phyloP scores from a whole-genome alignment of 1,140 invertebrate genomes.

The Telenomus remus region DNA sequence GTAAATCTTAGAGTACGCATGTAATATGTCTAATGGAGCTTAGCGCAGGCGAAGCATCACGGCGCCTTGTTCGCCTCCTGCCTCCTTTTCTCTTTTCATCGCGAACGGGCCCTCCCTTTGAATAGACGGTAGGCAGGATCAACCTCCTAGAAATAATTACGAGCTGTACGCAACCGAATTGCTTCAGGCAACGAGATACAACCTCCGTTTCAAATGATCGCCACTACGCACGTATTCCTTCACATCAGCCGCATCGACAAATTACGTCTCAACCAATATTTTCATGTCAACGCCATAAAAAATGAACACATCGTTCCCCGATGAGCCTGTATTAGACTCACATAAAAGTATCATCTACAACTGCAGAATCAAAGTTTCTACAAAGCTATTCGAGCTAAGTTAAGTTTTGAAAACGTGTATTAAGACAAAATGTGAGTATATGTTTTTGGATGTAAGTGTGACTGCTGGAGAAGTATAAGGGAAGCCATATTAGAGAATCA shows the following conservation, averaged over 20 bases:
- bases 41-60: slow-evolving; percentile 21
- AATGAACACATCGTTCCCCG: background rate
- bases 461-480: background rate
- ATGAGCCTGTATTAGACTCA: background rate
- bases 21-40: slow-evolving; percentile 41
- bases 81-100: slow-evolving; percentile 46
- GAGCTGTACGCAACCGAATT: slow-evolving; percentile 47
- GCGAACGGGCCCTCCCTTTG: slow-evolving; percentile 37
- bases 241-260: slow-evolving; percentile 40
- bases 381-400: too few relatives aligned
- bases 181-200: slow-evolving; percentile 25
- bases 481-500: background rate
- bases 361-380: too few relatives aligned
- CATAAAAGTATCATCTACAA: background rate
- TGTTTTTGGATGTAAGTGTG: background rate
- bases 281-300: background rate
- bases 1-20: background rate
- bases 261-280: slow-evolving; percentile 10
- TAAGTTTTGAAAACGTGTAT: too few relatives aligned
- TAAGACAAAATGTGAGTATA: too few relatives aligned
- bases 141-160: slow-evolving; percentile 60
- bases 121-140: slow-evolving; percentile 58
- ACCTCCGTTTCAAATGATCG: slow-evolving; percentile 19
- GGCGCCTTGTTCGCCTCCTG: slow-evolving; percentile 44
- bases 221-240: slow-evolving; percentile 16